Base-by-base conservation (phyloP, 30 jellyfish, hydroid and myxozoan species). In the Aurelia aurita region DNA sequence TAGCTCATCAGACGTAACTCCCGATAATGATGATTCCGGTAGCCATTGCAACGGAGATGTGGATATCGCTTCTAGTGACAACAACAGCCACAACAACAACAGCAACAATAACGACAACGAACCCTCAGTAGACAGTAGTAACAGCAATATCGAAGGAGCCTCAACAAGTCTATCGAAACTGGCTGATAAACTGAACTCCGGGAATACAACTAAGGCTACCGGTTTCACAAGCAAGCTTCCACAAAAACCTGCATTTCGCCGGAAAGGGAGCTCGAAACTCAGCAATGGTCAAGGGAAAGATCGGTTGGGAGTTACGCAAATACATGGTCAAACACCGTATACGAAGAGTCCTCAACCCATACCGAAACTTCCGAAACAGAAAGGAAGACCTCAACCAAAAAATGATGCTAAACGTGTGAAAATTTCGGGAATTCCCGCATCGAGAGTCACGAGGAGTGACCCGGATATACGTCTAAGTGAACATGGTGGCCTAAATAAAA, bases 311-410 rank as follows among this genome's bases (percentile, higher is more conserved):
- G 78, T 69, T 15, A 47, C 72, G n/a, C 73, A 73, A 35, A 67
- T 73, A 23, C 91, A 82, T 55, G 91, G 91, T n/a, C 85, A 68
- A 49, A 82, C 85, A 8, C 91, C 91, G 67, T 82, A 82, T 84
- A 35, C 3, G 64, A 82, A 82, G 58, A 47, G 70, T 13, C 80
- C 91, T n/a, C 74, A 72, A 28, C 63, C 57, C 28, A 72, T 54
- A 25, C 14, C 85, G 51, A 82, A 82, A 34, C 91, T 61, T 23
- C 91, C 91, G 19, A 16, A 55, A 27, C 20, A 68, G 67, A 32
- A 54, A 39, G 49, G 72, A 8, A 34, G 79, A 46, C 21, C 55
- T 15, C 58, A 35, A 23, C 46, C 66, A 7, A 35, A 18, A 3
- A 10, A 20, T 21, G 28, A 39, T 32, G 25, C 21, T 26, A 69